These are phyloP conservation scores for Heterocephalus glaber DNA, from an alignment of 2,113 vertebrate species.

Conservation along the genomic window DNA sequence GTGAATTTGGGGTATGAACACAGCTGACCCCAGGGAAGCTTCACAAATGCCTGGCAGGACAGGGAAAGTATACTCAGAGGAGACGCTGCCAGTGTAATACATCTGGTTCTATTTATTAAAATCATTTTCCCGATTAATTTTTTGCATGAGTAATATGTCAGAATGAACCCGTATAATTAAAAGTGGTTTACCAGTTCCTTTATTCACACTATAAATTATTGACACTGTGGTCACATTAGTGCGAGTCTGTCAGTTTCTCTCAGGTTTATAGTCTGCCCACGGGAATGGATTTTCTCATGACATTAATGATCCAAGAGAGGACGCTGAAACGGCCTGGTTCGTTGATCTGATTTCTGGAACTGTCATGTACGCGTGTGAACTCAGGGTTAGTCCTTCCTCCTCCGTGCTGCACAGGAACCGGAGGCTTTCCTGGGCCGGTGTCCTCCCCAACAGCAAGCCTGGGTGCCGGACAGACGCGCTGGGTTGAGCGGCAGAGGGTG, in stretches of 20 bases:
- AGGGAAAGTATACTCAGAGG: neutral
- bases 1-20: neutral
- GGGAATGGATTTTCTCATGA: conserved; percentile 53
- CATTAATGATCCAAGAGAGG: conserved; percentile 21
- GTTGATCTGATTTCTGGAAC: conserved; percentile 20
- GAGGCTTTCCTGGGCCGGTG: too few relatives aligned
- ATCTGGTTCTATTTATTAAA: conserved; percentile 53
- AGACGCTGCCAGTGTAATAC: neutral
- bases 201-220: conserved; percentile 50
- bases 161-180: conserved; percentile 56
- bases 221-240: conserved; percentile 29
- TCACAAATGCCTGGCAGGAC: neutral
- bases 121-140: conserved; percentile 42
- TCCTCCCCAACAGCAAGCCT: too few relatives aligned
- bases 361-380: neutral
- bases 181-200: conserved; percentile 29
- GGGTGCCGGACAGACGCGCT: too few relatives aligned
- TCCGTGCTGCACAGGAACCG: too few relatives aligned
- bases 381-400: neutral
- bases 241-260: conserved; percentile 55
- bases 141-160: conserved; percentile 1
- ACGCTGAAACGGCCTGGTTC: too few relatives aligned
- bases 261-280: conserved; percentile 34
- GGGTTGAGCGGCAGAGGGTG: too few relatives aligned
- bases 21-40: neutral